Evolutionary conservation across 2,888 invertebrate genomes (phyloP), one percentile per base, ranked within the genome.

Genomic region (Scaptomyza cyrtandrae): DNA sequence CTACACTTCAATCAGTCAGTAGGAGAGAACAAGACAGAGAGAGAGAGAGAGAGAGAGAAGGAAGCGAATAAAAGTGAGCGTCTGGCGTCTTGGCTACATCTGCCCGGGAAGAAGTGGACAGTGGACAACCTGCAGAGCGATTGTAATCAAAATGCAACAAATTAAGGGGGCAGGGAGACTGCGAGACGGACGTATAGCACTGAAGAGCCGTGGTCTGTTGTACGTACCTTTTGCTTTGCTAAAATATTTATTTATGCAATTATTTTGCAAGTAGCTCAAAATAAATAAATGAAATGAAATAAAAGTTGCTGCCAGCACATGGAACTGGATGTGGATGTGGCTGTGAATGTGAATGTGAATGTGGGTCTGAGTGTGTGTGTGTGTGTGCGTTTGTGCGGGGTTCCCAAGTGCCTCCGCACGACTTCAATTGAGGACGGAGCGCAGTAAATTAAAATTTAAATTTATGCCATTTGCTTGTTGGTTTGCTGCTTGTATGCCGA

Each of bases 231-330:
- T 85, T 74, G 67, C 79, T 89, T 19, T 19, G 19, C 19, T 86
- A 89, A 89, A 89, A 89, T 89, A 89, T 89, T 89, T 89, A 89
- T 89, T 88, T 89, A 89, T 89, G 89, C 89, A 89, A 89, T 89
- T 89, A 89, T 89, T 89, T 89, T 88, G 89, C 89, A 89, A 89
- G 89, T 89, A 89, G 86, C 89, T 89, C 85, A 88, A 84, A 88
- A 88, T 89, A 89, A 89, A 89, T 89, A 89, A 89, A 89, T 88
- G 88, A 85, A 88, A 86, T 78, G 80, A 78, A 81, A 86, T 85
- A 72, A 87, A 85, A 87, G 37, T 77, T 83, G 75, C 80, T 66
- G 60, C 24, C 50, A 35, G 37, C 37, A n/a, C 37, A 50, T 50
- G 50, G 37, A 37, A 52, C 52, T 65, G 72, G 44, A 45, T 41